A percentile compares a stretch with the other conserved stretches of the same genome.
phyloP scores from a whole-genome alignment of 2,113 vertebrate species.

The Trematocara macrostoma region DNA sequence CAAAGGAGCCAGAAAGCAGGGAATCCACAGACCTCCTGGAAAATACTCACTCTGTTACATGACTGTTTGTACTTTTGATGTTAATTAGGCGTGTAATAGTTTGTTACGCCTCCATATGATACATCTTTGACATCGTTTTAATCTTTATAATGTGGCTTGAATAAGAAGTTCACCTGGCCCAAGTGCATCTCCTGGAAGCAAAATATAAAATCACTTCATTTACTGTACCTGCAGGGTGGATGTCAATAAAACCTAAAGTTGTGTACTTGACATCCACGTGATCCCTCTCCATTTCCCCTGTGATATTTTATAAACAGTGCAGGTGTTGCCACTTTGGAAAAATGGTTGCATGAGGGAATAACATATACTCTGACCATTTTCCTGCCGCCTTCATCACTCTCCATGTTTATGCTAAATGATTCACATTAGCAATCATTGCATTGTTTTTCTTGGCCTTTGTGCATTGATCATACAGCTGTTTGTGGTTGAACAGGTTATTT shows the following conservation, averaged over 20 bases:
- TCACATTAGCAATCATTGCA: neutral
- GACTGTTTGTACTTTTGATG: neutral
- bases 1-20: neutral
- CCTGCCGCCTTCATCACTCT: neutral
- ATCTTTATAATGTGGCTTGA: neutral
- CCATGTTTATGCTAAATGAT: neutral
- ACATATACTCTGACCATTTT: neutral
- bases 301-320: neutral
- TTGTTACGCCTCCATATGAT: neutral
- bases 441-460: neutral
- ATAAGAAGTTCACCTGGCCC: neutral
- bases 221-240: neutral
- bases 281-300: neutral
- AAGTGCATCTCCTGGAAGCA: neutral
- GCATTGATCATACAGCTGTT: neutral
- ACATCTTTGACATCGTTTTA: neutral
- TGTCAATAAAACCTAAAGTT: neutral
- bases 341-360: neutral
- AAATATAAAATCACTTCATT: neutral
- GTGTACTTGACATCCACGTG: neutral
- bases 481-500: neutral
- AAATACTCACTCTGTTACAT: neutral
- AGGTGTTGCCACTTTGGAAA: neutral
- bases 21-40: neutral
- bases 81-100: neutral